A percentile compares a stretch with the other conserved stretches of the same genome.
phyloP scores from a whole-genome alignment of 1,140 invertebrate species.

The Drosophila kurseongensis region DNA sequence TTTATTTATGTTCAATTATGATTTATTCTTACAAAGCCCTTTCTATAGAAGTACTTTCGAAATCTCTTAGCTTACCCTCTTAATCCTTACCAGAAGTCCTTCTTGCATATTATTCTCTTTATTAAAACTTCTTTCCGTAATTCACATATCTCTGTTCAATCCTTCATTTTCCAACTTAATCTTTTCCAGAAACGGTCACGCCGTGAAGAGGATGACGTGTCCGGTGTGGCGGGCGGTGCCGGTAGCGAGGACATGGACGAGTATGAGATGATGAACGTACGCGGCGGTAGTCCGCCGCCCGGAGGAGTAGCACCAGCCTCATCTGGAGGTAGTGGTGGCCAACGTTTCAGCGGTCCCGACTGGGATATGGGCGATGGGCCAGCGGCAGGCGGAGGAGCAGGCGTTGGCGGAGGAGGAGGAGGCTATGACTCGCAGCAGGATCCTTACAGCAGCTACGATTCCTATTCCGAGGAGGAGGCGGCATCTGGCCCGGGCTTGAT shows the following conservation, averaged over 20 bases:
- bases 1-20: no score
- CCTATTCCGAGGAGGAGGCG: slow-evolving; percentile 82
- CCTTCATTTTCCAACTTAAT: not conserved
- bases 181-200: slow-evolving; percentile 57
- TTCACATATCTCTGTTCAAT: not conserved
- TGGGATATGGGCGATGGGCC: slow-evolving; percentile 42
- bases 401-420: not conserved
- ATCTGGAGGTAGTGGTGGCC: not conserved
- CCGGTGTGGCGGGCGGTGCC: slow-evolving; percentile 14
- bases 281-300: slow-evolving; percentile 88
- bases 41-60: no score
- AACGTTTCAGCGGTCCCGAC: slow-evolving; percentile 26
- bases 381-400: slow-evolving; percentile 10
- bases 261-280: slow-evolving; percentile 91
- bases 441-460: slow-evolving; percentile 85
- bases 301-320: slow-evolving; percentile 51
- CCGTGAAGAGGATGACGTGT: slow-evolving; percentile 40
- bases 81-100: no score
- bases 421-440: slow-evolving; percentile 84
- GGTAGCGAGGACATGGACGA: slow-evolving; percentile 85
- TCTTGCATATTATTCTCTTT: not conserved
- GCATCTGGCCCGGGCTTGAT: slow-evolving; percentile 71
- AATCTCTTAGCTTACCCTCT: no score
- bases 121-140: not conserved
- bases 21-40: no score